phyloP scores from a whole-genome alignment of 2,113 vertebrate species.

The Heterochromis multidens region DNA sequence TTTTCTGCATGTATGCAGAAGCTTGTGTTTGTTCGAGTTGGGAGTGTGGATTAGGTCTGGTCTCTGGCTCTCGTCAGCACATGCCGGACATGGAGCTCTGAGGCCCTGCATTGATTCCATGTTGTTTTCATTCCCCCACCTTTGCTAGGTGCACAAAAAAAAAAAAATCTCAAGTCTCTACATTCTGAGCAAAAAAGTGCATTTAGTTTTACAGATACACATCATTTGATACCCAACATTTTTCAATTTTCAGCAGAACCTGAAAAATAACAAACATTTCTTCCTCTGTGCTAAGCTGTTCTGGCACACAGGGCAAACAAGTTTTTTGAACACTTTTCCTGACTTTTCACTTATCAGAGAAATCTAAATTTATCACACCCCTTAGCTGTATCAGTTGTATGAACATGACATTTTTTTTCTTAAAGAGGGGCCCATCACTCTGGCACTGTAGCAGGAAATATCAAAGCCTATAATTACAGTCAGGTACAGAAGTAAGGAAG shows the following conservation, averaged over 20 bases:
- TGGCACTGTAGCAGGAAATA: constrained; percentile 55
- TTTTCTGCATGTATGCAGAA: constrained; percentile 40
- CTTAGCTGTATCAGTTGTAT: constrained; percentile 10
- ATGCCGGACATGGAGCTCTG: constrained; percentile 61
- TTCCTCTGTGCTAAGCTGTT: not conserved
- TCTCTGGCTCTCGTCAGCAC: constrained; percentile 73
- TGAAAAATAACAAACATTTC: constrained; percentile 3
- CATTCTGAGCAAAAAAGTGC: constrained; percentile 55
- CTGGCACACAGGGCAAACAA: constrained; percentile 19
- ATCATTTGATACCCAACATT: constrained; percentile 59
- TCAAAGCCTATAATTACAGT: constrained; percentile 63
- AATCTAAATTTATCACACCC: constrained; percentile 42
- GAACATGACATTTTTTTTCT: not conserved
- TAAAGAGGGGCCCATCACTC: constrained; percentile 20
- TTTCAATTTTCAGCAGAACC: constrained; percentile 33
- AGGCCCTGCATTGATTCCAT: constrained; percentile 74
- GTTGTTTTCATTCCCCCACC: constrained; percentile 76
- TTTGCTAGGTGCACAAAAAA: constrained; percentile 62
- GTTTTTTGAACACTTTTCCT: constrained; percentile 34
- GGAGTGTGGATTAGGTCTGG: constrained; percentile 59
- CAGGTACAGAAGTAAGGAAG: constrained; percentile 64
- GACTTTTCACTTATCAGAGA: constrained; percentile 28
- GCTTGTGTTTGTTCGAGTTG: constrained; percentile 16
- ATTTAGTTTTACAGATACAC: constrained; percentile 61
- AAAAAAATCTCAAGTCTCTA: constrained; percentile 68